These are phyloP conservation scores for Electrophaes corylata DNA, from an alignment of 2,888 invertebrate genomes.

Conservation along the genomic window DNA sequence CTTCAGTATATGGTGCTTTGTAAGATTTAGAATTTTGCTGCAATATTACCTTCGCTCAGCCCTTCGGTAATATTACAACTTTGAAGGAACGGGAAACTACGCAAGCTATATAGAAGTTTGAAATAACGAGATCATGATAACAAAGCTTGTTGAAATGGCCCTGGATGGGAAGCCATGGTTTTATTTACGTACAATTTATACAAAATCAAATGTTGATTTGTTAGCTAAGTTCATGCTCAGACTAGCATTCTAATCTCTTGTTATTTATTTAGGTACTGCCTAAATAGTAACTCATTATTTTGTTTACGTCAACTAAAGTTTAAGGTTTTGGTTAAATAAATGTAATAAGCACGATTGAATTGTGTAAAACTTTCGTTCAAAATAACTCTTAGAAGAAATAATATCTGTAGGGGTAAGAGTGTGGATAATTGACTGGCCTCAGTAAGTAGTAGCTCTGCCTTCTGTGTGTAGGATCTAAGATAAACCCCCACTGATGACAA, in stretches of 20 bases:
- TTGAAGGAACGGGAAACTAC: neutral
- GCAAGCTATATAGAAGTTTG: neutral
- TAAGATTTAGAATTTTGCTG: neutral
- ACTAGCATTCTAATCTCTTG: no score
- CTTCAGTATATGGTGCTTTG: neutral
- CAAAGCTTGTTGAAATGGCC: constrained; percentile 11
- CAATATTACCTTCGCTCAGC: neutral
- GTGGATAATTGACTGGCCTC: no score
- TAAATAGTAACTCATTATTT: no score
- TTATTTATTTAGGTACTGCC: neutral
- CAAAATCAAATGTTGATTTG: neutral
- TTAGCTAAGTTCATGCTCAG: neutral
- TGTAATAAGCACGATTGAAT: no score
- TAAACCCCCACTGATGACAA: no score
- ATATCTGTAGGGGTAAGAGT: no score
- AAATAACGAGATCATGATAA: neutral
- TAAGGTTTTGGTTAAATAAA: no score
- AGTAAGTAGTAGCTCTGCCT: no score
- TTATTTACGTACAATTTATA: neutral
- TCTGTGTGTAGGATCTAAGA: no score
- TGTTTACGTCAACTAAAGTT: no score
- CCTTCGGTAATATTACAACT: neutral
- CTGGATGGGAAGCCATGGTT: neutral
- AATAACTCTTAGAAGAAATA: no score
- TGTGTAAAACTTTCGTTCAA: no score